Conservation (phyloP, 2,797 vertebrate genomes). For the Dermochelys coriacea region DNA sequence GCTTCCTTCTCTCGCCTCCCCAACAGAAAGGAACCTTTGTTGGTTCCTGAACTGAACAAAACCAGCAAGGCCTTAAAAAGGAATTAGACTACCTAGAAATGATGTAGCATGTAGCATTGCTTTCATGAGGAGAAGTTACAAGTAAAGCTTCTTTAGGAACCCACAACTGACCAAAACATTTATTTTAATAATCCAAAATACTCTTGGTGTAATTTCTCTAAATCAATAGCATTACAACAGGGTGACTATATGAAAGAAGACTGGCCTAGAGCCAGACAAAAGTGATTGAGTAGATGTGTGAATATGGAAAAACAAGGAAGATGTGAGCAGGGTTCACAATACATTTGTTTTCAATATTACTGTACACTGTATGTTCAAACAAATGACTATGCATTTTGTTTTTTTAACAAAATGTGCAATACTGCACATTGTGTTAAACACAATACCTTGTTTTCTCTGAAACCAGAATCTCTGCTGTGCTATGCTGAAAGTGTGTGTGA, state of each 20-base stretch:
- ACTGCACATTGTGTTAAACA: too few species aligned
- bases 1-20: constrained; percentile 18
- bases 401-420: too few species aligned
- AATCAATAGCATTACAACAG: background rate
- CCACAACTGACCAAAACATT: constrained; percentile 29
- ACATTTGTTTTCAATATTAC: too few species aligned
- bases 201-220: background rate
- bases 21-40: constrained; percentile 44
- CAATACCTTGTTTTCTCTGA: too few species aligned
- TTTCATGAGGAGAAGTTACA: constrained; percentile 26
- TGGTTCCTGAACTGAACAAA: background rate
- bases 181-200: constrained; percentile 24
- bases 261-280: too few species aligned
- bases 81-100: constrained; percentile 23
- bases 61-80: background rate
- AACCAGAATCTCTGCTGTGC: too few species aligned
- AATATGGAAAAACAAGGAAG: too few species aligned
- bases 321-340: too few species aligned
- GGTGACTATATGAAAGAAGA: background rate
- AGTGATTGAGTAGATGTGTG: too few species aligned
- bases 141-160: constrained; percentile 22
- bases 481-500: too few species aligned
- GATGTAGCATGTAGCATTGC: background rate
- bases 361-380: too few species aligned
- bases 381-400: too few species aligned